Evolutionary conservation across 2,888 invertebrate species (phyloP), one percentile per base, ranked within the genome.

Genomic region (Euphydryas editha): DNA sequence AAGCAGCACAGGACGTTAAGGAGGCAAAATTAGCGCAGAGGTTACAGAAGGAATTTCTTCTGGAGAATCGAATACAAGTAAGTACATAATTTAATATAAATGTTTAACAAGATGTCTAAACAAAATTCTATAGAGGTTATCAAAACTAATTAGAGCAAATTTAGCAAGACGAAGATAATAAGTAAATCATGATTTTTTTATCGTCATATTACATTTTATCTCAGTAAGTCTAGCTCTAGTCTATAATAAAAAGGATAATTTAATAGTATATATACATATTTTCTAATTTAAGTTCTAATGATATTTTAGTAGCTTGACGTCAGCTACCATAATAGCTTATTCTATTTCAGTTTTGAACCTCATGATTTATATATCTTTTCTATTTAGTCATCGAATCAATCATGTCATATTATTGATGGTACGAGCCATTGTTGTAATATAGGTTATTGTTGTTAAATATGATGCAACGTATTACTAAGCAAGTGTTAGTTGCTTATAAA

Each of bases 1-100:
- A 95, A 84, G 94, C 94, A 74, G 94, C 94, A 49, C 94, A 94
- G 51, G 95, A 95, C 79, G 88, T 94, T 6, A 94, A 94, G 76
- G 92, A 93, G 57, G 93, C 94, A 58, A 94, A 94, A 68, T 83
- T 95, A 76, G 93, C 94, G 55, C 93, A 95, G 80, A 93, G 95
- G 69, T 85, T 95, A 70, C 95, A 95, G 78, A 93, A 93, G 68
- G 95, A 95, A 83, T 93, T 94, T 73, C 86, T 90, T 73, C 83
- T 93, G 75, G 92, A 93, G 81, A 90, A 89, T 79, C 82, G 86
- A 75, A 87, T 92, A 86, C 90, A 93, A 85, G 93, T 92, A 80
- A 67, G 71, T 74, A 17, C n/a, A n/a, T 30, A 47, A 24, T 24
- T 4, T 24, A 24, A 24, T 24, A 4, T 24, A 4, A 24, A 24